phyloP scores from a whole-genome alignment of 2,888 invertebrate species.

The Athalia rosae region DNA sequence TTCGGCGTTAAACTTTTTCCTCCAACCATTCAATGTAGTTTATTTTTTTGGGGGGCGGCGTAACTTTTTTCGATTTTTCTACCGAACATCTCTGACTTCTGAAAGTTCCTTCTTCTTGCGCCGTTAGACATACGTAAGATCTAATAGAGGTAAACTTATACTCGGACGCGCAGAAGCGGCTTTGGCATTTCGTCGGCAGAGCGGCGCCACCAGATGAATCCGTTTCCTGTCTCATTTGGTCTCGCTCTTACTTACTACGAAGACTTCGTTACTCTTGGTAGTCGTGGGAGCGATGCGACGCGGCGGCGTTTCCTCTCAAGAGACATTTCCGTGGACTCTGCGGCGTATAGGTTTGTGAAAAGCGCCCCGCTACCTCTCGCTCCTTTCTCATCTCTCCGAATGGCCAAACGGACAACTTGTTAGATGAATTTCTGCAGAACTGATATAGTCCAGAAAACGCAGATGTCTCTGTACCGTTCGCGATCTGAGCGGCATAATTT shows the following conservation, averaged over 20 bases:
- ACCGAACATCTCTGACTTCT: too few species aligned
- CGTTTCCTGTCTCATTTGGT: conserved; percentile 51
- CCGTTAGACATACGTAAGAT: not conserved
- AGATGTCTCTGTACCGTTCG: too few species aligned
- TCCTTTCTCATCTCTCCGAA: conserved; percentile 9
- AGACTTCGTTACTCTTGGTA: not conserved
- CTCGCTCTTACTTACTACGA: conserved; percentile 46
- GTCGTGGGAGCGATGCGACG: conserved; percentile 15
- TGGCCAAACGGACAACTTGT: too few species aligned
- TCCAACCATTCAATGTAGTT: too few species aligned
- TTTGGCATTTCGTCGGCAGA: conserved; percentile 54
- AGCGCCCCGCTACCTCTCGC: not conserved
- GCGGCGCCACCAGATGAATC: conserved; percentile 62
- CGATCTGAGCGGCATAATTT: too few species aligned
- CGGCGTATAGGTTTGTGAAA: not conserved
- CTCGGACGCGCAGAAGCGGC: conserved; percentile 47
- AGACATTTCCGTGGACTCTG: not conserved
- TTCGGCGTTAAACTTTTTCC: too few species aligned
- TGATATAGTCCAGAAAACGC: too few species aligned
- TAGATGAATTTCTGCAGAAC: too few species aligned
- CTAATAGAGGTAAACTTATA: not conserved
- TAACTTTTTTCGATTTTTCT: too few species aligned
- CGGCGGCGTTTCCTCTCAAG: conserved; percentile 10
- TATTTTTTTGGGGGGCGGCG: too few species aligned
- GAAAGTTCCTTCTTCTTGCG: not conserved